Evolutionary conservation across 1,140 invertebrate genomes (phyloP).

Genomic region (Vanessa atalanta): DNA sequence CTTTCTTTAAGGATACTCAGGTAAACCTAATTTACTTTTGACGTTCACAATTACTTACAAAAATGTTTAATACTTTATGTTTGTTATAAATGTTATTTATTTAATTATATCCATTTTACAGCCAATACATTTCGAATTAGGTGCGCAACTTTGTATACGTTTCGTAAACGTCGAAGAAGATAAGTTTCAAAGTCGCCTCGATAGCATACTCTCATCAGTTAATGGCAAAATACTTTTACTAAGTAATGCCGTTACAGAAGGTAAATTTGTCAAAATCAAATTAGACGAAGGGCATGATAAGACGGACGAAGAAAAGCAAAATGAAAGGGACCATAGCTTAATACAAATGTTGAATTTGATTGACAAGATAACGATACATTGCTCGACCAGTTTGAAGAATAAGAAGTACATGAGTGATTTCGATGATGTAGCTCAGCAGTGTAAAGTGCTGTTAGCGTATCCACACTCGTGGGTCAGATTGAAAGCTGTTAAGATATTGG

Average conservation of each 20-base stretch:
- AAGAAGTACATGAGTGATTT: slow-evolving; percentile 68
- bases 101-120: slow-evolving; percentile 45
- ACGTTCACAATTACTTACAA: background rate
- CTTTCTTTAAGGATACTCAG: slow-evolving; percentile 86
- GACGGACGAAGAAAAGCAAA: slow-evolving; percentile 73
- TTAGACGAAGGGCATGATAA: slow-evolving; percentile 56
- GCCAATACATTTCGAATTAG: slow-evolving; percentile 82
- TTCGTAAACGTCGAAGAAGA: slow-evolving; percentile 87
- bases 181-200: slow-evolving; percentile 84
- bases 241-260: slow-evolving; percentile 73
- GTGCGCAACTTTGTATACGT: slow-evolving; percentile 83
- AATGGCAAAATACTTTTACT: slow-evolving; percentile 64
- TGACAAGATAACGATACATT: slow-evolving; percentile 79
- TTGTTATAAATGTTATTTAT: background rate
- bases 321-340: slow-evolving; percentile 79
- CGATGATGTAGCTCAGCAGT: slow-evolving; percentile 86
- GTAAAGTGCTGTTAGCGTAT: slow-evolving; percentile 84
- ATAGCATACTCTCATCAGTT: slow-evolving; percentile 82
- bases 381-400: slow-evolving; percentile 69
- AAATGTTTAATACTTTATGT: no score
- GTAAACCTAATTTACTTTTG: slow-evolving; percentile 62
- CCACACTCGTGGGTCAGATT: slow-evolving; percentile 87
- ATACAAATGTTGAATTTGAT: slow-evolving; percentile 82
- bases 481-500: slow-evolving; percentile 87
- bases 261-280: slow-evolving; percentile 70